These are phyloP conservation scores for Brenthis hecate DNA, from an alignment of 2,888 invertebrate genomes.

Conservation along the genomic window DNA sequence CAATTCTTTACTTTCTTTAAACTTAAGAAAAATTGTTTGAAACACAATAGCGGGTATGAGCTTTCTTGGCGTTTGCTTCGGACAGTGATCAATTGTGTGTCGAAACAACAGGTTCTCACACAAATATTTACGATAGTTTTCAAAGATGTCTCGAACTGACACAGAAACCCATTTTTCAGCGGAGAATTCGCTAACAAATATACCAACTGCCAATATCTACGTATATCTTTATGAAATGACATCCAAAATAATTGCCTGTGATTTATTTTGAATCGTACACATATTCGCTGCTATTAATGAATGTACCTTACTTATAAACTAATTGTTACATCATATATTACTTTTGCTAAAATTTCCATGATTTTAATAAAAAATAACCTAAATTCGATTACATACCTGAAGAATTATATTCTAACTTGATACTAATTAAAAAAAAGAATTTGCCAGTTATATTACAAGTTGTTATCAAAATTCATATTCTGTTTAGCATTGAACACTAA, in stretches of 20 bases:
- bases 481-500: too few species aligned
- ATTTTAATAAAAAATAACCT: too few species aligned
- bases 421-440: too few species aligned
- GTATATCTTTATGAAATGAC: slow-evolving; percentile 3
- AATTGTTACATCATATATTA: background rate
- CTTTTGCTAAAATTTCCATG: too few species aligned
- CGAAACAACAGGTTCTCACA: slow-evolving; percentile 33
- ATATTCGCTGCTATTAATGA: slow-evolving; percentile 9
- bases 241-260: slow-evolving; percentile 18
- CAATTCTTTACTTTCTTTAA: background rate
- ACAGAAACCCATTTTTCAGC: slow-evolving; percentile 10
- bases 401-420: too few species aligned
- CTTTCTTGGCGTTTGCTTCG: slow-evolving; percentile 29
- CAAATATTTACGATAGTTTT: slow-evolving; percentile 30
- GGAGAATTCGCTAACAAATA: slow-evolving; percentile 21
- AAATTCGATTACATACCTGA: too few species aligned
- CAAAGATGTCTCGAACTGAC: slow-evolving; percentile 16
- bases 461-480: too few species aligned
- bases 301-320: slow-evolving; percentile 4
- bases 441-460: too few species aligned
- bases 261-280: slow-evolving; percentile 13
- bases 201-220: slow-evolving; percentile 12
- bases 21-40: slow-evolving; percentile 8
- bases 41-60: slow-evolving; percentile 7
- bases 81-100: slow-evolving; percentile 40